These are phyloP conservation scores for Cyclopterus lumpus DNA, from an alignment of 2,797 vertebrate species.

Conservation along the genomic window DNA sequence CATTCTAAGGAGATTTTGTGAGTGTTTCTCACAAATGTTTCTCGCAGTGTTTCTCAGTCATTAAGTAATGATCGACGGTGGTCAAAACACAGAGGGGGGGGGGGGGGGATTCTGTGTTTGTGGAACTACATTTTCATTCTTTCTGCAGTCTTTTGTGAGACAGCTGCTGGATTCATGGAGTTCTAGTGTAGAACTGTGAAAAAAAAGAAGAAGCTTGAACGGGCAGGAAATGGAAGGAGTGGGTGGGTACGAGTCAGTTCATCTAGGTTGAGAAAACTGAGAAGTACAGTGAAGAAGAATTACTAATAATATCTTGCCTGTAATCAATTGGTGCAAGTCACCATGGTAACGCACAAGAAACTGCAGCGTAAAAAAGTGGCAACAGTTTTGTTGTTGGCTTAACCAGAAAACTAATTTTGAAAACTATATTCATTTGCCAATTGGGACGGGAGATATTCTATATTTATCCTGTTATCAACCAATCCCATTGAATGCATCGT, in stretches of 20 bases:
- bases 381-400: background rate
- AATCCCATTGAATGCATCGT: background rate
- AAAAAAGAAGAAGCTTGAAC: background rate
- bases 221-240: conserved; percentile 1
- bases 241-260: background rate
- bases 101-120: background rate
- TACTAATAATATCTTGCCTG: background rate
- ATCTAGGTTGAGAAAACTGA: background rate
- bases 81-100: conserved; percentile 1
- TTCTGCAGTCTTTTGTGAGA: conserved; percentile 10
- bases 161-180: conserved; percentile 12
- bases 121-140: conserved; percentile 13
- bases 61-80: background rate
- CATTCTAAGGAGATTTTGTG: no score
- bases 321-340: background rate
- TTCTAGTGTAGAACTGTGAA: conserved; percentile 11
- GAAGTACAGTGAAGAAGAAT: background rate
- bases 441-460: background rate
- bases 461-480: background rate
- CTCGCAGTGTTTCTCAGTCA: conserved; percentile 11
- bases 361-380: background rate
- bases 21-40: no score
- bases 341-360: background rate
- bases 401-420: background rate
- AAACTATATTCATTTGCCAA: background rate